Evolutionary conservation across 2,888 invertebrate genomes (phyloP).

Genomic region (Sinotaia quadrata): DNA sequence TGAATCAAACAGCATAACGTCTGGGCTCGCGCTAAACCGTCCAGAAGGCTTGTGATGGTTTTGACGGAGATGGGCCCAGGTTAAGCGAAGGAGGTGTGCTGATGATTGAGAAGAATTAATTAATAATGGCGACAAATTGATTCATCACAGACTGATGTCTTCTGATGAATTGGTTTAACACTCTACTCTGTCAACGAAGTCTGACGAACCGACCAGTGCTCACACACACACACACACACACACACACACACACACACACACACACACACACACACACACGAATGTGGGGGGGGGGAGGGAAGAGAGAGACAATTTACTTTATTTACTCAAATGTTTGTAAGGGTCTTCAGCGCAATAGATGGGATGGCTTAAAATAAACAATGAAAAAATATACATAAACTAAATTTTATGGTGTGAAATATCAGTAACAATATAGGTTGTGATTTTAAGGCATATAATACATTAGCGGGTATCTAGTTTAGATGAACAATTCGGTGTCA

Average conservation of each 20-base stretch:
- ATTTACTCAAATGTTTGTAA: too few species aligned
- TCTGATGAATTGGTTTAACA: background rate
- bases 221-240: constrained; percentile 9
- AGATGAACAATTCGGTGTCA: too few species aligned
- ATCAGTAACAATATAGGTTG: too few species aligned
- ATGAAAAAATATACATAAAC: too few species aligned
- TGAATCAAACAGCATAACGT: background rate
- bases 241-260: constrained; percentile 7
- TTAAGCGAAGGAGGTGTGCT: background rate
- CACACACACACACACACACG: too few species aligned
- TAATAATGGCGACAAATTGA: constrained; percentile 17
- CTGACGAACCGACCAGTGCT: background rate
- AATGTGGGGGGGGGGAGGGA: too few species aligned
- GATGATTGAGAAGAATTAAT: constrained; percentile 1
- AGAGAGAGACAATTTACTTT: too few species aligned
- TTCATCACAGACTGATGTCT: constrained; percentile 1
- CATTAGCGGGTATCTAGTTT: too few species aligned
- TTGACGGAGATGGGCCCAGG: background rate
- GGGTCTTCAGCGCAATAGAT: too few species aligned
- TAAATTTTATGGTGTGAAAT: too few species aligned
- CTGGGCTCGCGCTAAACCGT: background rate
- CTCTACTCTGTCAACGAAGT: background rate
- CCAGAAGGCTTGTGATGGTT: background rate
- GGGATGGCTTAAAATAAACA: too few species aligned
- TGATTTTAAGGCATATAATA: too few species aligned